Base-by-base conservation (phyloP, 2,797 vertebrate genomes). In the Emys orbicularis region DNA sequence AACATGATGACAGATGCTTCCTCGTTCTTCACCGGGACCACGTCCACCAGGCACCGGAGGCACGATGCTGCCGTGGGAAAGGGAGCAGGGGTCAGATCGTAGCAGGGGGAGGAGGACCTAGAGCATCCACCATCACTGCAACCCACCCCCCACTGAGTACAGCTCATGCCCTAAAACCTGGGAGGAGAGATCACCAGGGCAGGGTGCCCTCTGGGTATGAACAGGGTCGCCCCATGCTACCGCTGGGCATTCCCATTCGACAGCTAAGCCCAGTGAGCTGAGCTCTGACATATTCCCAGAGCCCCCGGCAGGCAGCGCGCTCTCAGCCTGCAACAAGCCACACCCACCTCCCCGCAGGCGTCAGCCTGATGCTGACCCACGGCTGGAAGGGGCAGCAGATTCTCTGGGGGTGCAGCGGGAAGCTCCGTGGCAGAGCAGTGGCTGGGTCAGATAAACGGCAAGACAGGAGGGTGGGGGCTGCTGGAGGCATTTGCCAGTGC, bases 21-120 rank as follows among this genome's bases (percentile, higher is more conserved):
- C 90, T 99, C 99, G 0, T 99, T 99, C 98, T 99, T 99, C 84
- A 99, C 99, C 0, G 99, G 99, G 21, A 99, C 99, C 74, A 99
- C 98, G 2, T 99, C 99, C 95, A 99, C 99, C 96, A 99, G 98
- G 97, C 99, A 99, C 4, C 99, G 99, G 92, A 99, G 98, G 95
- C 99, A 99, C 4, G 99, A 98, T 8, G 99, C 99, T 99, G 98
- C 27, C 50, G 47, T n/a, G 50, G 16, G 81, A 83, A 79, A 96
- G 57, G 96, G 59, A 93, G 4, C 85, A 53, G n/a, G 12, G 79
- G 15, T 97, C 47, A 59, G 27, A 25, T 21, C 10, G 6, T 8
- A 37, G 65, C n/a, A 86, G 90, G 25, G 18, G n/a, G 84, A 44
- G 29, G 5, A 3, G 12, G 5, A 0, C 10, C 0, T 80, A 23